Percentiles rank a stretch among this genome's conserved stretches.
These are phyloP conservation scores for Lomographa bimaculata DNA, from an alignment of 2,888 invertebrate species.

Conservation along the genomic window DNA sequence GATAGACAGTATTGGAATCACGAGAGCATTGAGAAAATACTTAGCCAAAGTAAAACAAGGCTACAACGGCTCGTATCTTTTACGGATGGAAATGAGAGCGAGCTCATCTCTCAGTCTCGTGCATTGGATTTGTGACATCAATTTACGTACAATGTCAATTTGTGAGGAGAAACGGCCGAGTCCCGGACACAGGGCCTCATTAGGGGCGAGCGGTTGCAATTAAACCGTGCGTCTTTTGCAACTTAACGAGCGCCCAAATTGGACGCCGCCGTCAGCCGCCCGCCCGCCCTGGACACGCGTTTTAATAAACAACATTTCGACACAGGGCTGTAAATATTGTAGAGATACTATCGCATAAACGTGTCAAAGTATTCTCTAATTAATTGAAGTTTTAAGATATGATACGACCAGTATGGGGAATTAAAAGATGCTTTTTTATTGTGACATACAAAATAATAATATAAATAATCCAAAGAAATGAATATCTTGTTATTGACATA, in stretches of 20 bases:
- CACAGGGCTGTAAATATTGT: constrained; percentile 18
- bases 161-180: constrained; percentile 63
- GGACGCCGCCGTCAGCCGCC: constrained; percentile 50
- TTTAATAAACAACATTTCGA: constrained; percentile 50
- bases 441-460: neutral
- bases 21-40: no score
- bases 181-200: constrained; percentile 73
- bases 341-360: constrained; percentile 22
- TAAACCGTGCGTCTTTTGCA: constrained; percentile 80
- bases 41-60: no score
- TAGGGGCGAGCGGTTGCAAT: constrained; percentile 79
- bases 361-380: constrained; percentile 15
- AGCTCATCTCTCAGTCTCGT: constrained; percentile 46
- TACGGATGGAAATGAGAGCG: no score
- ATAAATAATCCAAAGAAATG: no score
- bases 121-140: constrained; percentile 61
- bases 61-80: no score
- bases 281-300: constrained; percentile 64
- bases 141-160: constrained; percentile 80
- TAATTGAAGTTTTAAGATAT: constrained; percentile 19
- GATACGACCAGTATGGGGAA: constrained; percentile 14
- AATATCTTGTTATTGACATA: constrained; percentile 11
- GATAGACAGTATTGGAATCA: no score
- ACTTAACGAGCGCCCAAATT: constrained; percentile 80
- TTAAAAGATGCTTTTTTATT: constrained; percentile 4